Evolutionary conservation across 2,888 invertebrate species (phyloP), one percentile per base, ranked within the genome.

Genomic region (Hecatera dysodea): DNA sequence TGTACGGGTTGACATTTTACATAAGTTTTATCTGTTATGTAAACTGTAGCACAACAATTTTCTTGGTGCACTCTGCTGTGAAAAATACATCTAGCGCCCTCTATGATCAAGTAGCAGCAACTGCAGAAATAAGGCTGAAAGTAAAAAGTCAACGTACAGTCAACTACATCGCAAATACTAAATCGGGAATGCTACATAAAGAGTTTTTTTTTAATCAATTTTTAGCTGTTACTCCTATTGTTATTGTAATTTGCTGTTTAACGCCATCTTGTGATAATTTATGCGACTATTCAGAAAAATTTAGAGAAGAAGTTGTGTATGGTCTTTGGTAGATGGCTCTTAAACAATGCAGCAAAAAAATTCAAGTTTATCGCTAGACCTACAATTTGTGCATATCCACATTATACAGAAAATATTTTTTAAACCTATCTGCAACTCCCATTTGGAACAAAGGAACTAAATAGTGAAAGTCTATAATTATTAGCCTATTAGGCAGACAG

Each of bases 31-130:
- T 52, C 29, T 22, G 50, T 78, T 77, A 74, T 44, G 55, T 78
- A 63, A 79, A 73, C 33, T 29, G 36, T 60, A 52, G 27, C 27
- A 24, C 22, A 39, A 81, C 81, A 67, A 67, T 81, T 78, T 64
- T 52, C n/a, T 0, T 44, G 52, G 50, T 67, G 59, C 17, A 19
- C 1, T 22, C 8, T 8, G 5, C 8, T 36, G 4, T 3, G 0
- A 42, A 24, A 29, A 17, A 15, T 24, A 67, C 67, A 15, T 3
- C 0, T 80, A 78, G 59, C 72, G 88, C 80, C 87, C 88, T 86
- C 91, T 91, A 72, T 81, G 68, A 72, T 56, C 67, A 74, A 88
- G 76, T 87, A 87, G 86, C 55, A 0, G 1, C 0, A 50, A 57
- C 29, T 57, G 17, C 24, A 44, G 56, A 62, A 62, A 12, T 17